Base-by-base conservation (phyloP, 2,113 vertebrate species). In the Ornithorhynchus anatinus region DNA sequence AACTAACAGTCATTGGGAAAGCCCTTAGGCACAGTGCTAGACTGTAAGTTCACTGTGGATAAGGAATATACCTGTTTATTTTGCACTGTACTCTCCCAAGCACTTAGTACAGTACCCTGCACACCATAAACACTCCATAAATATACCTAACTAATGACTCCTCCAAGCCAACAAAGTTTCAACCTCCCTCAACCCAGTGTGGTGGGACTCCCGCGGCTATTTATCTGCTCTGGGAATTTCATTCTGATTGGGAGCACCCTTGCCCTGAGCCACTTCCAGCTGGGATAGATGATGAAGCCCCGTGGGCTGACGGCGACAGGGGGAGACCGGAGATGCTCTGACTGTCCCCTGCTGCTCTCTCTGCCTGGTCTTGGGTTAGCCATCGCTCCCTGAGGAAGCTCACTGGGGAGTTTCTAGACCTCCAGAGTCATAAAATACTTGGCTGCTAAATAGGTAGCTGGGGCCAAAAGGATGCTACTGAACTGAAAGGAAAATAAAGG, bases 161-260 rank as follows among this genome's bases (percentile, higher is more conserved):
- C 22, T 77, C 44, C 52, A 37, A 71, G 36, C 40, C 59, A 54
- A 6, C 69, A 52, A n/a, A 64, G 51, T 48, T 77, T 77, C 38
- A 70, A 27, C n/a, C n/a, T 58, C 63, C 77, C 35, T n/a, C 59
- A 56, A 75, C 52, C 69, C 71, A 72, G 19, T 9, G 51, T 4
- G 56, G 48, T 67, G 43, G 67, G 53, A 32, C 20, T 79, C 81
- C 59, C n/a, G 66, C 59, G 54, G 66, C 59, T 59, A 69, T 16
- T 77, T 70, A 47, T 39, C 61, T 72, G 7, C 53, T 31, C 52
- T 77, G 73, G 72, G 56, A 70, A 75, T 51, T 70, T 65, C 32
- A 3, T 57, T 66, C 69, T 72, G 79, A 80, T 36, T 81, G 76
- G 80, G 52, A 77, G 65, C 62, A 43, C 14, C 47, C 74, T 4